These are phyloP conservation scores for Automeris io DNA, from an alignment of 2,888 invertebrate species.

Conservation along the genomic window DNA sequence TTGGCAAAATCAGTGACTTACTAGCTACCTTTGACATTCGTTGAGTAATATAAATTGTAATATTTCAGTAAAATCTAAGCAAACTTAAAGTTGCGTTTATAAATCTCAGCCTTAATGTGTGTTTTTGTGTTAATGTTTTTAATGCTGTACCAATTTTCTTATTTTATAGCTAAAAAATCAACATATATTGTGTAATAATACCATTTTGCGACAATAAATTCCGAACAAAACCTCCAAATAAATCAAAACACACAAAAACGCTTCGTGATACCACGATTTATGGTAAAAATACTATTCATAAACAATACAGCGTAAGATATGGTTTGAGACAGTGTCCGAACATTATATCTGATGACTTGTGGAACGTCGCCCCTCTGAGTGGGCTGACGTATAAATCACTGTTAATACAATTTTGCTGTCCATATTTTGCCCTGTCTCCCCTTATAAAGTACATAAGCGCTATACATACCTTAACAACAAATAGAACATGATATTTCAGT, in stretches of 20 bases:
- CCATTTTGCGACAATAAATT: not conserved
- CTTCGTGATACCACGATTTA: constrained; percentile 7
- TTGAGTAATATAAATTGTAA: no score
- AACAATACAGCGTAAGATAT: not conserved
- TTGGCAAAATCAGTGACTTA: no score
- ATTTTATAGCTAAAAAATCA: no score
- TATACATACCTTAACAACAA: no score
- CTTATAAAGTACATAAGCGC: constrained; percentile 8
- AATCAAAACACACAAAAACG: constrained; percentile 1
- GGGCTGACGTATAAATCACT: constrained; percentile 65
- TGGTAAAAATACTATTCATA: not conserved
- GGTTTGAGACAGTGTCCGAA: constrained; percentile 37
- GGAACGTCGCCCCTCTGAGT: constrained; percentile 43
- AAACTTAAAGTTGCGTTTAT: no score
- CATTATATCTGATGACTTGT: constrained; percentile 70
- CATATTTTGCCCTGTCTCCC: constrained; percentile 46
- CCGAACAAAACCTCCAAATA: not conserved
- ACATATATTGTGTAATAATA: no score
- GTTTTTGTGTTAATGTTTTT: not conserved
- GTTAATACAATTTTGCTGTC: constrained; percentile 61
- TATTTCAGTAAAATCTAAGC: no score
- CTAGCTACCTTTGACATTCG: no score
- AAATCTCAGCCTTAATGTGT: no score
- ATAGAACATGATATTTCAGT: no score
- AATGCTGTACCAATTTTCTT: not conserved